Evolutionary conservation across 2,113 vertebrate genomes (phyloP).

Genomic region (Mesocricetus auratus): DNA sequence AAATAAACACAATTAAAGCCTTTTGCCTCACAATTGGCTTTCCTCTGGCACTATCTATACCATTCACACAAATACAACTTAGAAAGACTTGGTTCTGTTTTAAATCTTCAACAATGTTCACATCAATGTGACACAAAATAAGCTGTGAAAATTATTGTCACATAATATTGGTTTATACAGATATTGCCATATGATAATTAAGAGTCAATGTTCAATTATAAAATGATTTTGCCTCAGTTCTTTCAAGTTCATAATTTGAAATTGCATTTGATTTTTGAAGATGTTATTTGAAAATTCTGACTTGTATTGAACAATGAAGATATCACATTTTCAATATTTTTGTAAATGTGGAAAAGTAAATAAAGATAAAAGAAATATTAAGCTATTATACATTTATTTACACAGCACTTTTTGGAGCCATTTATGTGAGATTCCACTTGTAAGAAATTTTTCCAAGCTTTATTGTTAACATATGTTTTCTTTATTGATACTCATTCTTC

Average conservation of each 20-base stretch:
- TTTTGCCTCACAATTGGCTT: slow-evolving; percentile 22
- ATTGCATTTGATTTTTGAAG: slow-evolving; percentile 60
- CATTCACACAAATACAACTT: slow-evolving; percentile 61
- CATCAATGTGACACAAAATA: slow-evolving; percentile 70
- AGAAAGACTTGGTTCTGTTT: slow-evolving; percentile 43
- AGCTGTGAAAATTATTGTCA: slow-evolving; percentile 51
- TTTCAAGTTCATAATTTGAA: background rate
- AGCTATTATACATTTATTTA: slow-evolving; percentile 67
- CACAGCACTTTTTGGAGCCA: background rate
- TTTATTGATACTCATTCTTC: background rate
- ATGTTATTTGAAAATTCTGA: slow-evolving; percentile 65
- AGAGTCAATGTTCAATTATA: slow-evolving; percentile 71
- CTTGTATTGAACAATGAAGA: slow-evolving; percentile 34
- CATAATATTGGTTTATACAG: background rate
- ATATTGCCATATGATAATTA: slow-evolving; percentile 62
- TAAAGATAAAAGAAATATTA: slow-evolving; percentile 67
- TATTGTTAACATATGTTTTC: background rate
- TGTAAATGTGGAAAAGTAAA: slow-evolving; percentile 74
- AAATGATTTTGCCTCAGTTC: slow-evolving; percentile 74
- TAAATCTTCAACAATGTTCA: background rate
- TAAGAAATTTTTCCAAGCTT: background rate
- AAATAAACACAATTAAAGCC: slow-evolving; percentile 85
- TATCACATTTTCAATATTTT: slow-evolving; percentile 73
- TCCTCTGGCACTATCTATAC: slow-evolving; percentile 20
- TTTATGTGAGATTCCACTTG: background rate